Evolutionary conservation across 2,888 invertebrate genomes (phyloP).

Genomic region (Calliopum simillimum): DNA sequence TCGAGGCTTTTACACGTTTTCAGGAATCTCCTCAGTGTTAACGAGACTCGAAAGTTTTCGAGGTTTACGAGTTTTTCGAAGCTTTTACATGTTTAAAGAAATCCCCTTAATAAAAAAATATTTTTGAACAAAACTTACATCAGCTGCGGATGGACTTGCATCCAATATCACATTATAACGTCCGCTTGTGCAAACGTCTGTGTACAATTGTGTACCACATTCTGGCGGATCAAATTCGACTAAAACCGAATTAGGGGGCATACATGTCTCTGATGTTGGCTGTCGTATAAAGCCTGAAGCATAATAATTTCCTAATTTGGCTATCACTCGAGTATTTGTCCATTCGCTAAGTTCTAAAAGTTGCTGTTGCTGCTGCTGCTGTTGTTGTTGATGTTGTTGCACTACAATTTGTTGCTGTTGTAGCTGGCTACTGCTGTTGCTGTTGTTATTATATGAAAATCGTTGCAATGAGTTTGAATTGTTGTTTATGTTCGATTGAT

Average conservation of each 20-base stretch:
- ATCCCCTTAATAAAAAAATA: not conserved
- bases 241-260: constrained; percentile 76
- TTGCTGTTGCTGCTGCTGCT: constrained; percentile 48
- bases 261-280: constrained; percentile 69
- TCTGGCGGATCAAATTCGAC: constrained; percentile 86
- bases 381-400: constrained; percentile 46
- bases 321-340: constrained; percentile 92
- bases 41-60: too few species aligned
- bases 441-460: constrained; percentile 52
- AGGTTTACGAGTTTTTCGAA: too few species aligned
- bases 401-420: constrained; percentile 44
- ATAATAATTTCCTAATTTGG: constrained; percentile 84
- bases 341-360: constrained; percentile 90
- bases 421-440: constrained; percentile 53
- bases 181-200: constrained; percentile 82
- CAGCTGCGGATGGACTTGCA: constrained; percentile 87
- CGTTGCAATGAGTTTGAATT: constrained; percentile 51
- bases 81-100: too few species aligned
- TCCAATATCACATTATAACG: constrained; percentile 92
- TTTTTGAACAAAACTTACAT: constrained; percentile 69
- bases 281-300: constrained; percentile 89
- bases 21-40: too few species aligned
- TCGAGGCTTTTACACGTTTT: too few species aligned
- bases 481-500: constrained; percentile 49
- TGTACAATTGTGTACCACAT: constrained; percentile 76